phyloP scores from a whole-genome alignment of 2,888 invertebrate species.

The Acleris literana region DNA sequence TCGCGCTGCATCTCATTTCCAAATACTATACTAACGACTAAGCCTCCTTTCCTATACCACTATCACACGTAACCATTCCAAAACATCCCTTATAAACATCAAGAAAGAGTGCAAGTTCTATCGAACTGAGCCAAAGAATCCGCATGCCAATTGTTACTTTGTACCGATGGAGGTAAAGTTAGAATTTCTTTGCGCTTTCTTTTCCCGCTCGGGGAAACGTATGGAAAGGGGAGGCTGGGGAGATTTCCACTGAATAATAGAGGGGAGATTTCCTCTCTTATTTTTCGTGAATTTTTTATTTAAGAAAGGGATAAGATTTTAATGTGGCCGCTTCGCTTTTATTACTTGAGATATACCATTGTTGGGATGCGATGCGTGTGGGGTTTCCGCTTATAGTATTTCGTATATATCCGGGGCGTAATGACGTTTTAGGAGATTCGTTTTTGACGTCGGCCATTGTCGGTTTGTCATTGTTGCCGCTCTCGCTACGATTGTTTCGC shows the following conservation, averaged over 20 bases:
- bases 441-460: constrained; percentile 48
- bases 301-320: constrained; percentile 84
- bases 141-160: constrained; percentile 72
- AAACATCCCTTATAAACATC: constrained; percentile 60
- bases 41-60: constrained; percentile 30
- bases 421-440: constrained; percentile 70
- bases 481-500: constrained; percentile 30
- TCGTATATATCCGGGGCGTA: constrained; percentile 69
- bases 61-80: constrained; percentile 49
- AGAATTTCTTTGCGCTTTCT: constrained; percentile 69
- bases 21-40: constrained; percentile 65
- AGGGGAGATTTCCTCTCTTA: constrained; percentile 77
- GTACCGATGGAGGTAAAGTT: constrained; percentile 67
- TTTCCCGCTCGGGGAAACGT: constrained; percentile 49
- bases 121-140: constrained; percentile 39
- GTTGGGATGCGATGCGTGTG: constrained; percentile 77
- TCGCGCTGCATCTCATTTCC: constrained; percentile 82
- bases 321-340: constrained; percentile 80
- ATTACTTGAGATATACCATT: constrained; percentile 79
- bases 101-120: constrained; percentile 55
- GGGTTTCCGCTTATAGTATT: constrained; percentile 81
- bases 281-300: constrained; percentile 84
- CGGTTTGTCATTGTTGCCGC: constrained; percentile 45
- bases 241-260: constrained; percentile 74
- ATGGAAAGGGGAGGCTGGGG: constrained; percentile 50